Base-by-base conservation (phyloP, 2,888 invertebrate genomes). In the Pasiphila rectangulata region DNA sequence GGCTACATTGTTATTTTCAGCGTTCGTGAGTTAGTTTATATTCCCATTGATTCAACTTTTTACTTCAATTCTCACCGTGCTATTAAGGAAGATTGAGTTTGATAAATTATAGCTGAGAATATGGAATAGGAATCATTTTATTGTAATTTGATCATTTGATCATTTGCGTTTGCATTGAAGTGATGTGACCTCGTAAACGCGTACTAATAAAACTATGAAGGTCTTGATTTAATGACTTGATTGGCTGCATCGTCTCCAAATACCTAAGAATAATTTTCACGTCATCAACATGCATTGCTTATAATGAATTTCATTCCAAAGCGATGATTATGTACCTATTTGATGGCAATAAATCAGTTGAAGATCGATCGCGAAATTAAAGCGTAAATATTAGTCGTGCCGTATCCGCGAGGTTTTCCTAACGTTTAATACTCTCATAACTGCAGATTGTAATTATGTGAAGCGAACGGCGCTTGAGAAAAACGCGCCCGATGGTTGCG, bases 401-500 rank as follows among this genome's bases (percentile, higher is more conserved):
- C 44, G 40, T 42, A 37, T 43, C 45, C 46, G 48, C 41, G 41
- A 50, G 45, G 55, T 59, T 63, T 64, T 55, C 62, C 58, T 53
- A 43, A 32, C 65, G 56, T 64, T 57, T 27, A 50, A 60, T 60
- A 55, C 53, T 56, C 53, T 62, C 51, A 62, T 69, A 69, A 64
- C 67, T 62, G 68, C 59, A 61, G 58, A 66, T 71, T 62, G 67
- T 73, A 69, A 75, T 75, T 79, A 73, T 63, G 63, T 60, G 63
- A 59, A 61, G 69, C 67, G 59, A 72, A 69, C 70, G 70, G 67
- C 67, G 69, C 67, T 67, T 64, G 56, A 60, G 67, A 70, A 79
- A 81, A 81, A 82, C 72, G 57, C 46, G 61, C 63, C 61, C 55
- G 55, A 65, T 61, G 65, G 63, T 63, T 57, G 64, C 60, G 65